These are phyloP conservation scores for Gonioctena quinquepunctata DNA, from an alignment of 1,140 invertebrate genomes.

Conservation along the genomic window DNA sequence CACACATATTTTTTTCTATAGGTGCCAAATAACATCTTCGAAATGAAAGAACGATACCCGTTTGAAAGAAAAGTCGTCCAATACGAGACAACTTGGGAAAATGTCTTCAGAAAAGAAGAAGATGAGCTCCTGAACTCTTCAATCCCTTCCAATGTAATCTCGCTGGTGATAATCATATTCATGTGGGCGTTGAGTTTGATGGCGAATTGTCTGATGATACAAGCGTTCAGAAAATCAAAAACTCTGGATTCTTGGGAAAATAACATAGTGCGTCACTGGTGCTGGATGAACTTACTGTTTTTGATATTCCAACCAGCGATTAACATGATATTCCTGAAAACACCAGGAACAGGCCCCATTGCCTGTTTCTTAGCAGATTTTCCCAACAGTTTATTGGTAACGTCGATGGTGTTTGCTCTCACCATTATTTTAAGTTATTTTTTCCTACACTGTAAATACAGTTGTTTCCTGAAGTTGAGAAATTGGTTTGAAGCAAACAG, in stretches of 20 bases:
- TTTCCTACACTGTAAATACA: not conserved
- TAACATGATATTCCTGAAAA: not conserved
- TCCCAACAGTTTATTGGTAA: not conserved
- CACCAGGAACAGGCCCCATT: not conserved
- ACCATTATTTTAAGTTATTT: not conserved
- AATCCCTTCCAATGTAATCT: not conserved
- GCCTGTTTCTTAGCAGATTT: not conserved
- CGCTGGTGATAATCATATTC: not conserved
- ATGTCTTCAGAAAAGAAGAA: not conserved
- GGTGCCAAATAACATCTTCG: too few species aligned
- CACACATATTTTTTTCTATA: too few species aligned
- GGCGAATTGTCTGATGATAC: not conserved
- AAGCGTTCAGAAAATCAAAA: not conserved
- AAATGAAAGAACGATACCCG: too few species aligned
- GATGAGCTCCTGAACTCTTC: not conserved
- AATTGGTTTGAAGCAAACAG: not conserved
- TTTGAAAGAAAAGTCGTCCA: not conserved
- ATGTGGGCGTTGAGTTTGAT: not conserved
- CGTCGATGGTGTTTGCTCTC: not conserved
- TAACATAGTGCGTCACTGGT: not conserved
- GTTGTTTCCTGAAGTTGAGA: not conserved
- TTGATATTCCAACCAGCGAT: not conserved
- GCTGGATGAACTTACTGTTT: not conserved
- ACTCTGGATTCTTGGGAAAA: not conserved
- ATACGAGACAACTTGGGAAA: not conserved